Conservation (phyloP, 2,888 invertebrate genomes). For the Tholera decimalis region DNA sequence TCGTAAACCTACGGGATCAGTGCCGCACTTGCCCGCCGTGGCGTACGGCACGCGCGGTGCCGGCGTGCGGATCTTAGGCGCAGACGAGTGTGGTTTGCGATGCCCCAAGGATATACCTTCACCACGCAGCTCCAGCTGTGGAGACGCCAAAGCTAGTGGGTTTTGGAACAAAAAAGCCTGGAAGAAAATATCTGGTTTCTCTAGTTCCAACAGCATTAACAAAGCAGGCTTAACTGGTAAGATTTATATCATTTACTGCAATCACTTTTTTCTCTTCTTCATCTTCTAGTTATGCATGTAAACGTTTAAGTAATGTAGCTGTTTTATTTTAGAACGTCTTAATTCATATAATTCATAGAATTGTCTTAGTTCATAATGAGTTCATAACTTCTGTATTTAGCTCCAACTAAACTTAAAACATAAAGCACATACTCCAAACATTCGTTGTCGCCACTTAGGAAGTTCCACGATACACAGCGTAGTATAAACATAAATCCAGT, state of each 20-base stretch:
- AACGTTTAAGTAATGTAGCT: conserved; percentile 49
- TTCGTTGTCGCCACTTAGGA: conserved; percentile 72
- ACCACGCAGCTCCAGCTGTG: conserved; percentile 88
- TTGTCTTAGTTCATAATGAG: conserved; percentile 46
- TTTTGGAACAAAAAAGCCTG: conserved; percentile 95
- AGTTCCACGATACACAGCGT: conserved; percentile 76
- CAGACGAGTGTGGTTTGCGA: conserved; percentile 84
- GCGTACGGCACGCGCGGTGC: conserved; percentile 90
- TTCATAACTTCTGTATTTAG: conserved; percentile 82
- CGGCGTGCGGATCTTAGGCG: conserved; percentile 87
- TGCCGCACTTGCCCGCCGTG: conserved; percentile 88
- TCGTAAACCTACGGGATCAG: conserved; percentile 89
- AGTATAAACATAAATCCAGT: conserved; percentile 70
- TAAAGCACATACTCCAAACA: conserved; percentile 68
- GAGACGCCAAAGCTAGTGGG: conserved; percentile 89
- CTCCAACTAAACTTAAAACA: conserved; percentile 75
- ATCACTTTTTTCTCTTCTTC: conserved; percentile 36
- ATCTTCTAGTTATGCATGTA: conserved; percentile 59
- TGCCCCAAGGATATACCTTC: conserved; percentile 84
- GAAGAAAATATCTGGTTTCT: conserved; percentile 95
- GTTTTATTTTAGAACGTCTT: conserved; percentile 48
- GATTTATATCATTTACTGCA: conserved; percentile 70
- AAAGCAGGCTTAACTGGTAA: conserved; percentile 93
- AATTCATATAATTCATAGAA: too few species aligned
- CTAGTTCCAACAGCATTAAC: conserved; percentile 93